Evolutionary conservation across 92 coral and sea anemone species (phyloP), one percentile per base, ranked within the genome.

Genomic region (Metridium senile): DNA sequence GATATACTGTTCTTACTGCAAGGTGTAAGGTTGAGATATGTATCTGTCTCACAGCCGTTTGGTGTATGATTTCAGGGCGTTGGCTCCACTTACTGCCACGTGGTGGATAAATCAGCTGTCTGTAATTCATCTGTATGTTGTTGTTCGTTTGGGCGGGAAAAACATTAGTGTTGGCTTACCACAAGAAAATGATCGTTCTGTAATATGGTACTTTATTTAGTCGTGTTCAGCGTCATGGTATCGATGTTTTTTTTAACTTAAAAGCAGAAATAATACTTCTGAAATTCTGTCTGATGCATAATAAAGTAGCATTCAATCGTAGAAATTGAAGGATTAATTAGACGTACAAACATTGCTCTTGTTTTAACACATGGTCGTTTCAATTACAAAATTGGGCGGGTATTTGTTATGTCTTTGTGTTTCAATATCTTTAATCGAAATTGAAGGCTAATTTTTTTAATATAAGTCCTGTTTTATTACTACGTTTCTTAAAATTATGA

Each of bases 81-180:
- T 54, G 59, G 59, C 25, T 54, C 59, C 20, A 45, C 9, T 45
- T 45, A 45, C 51, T 7, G n/a, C 7, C 51, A 54, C 59, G 59
- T 54, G 59, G 59, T 54, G 4, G 49, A 16, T 54, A 19, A 2
- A 13, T 2, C 59, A 54, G 59, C 59, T 54, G 59, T 54, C 59
- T 54, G 59, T 54, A 13, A 39, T 13, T 39, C 49, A 39, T 39
- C 49, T 39, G 49, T 13, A n/a, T n/a, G n/a, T n/a, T n/a, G n/a
- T n/a, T 45, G 16, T 45, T 16, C 3, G 20, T 54, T 54, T 54
- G 59, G 59, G 59, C 59, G 59, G 59, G 59, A 54, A 54, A 54
- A 9, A 4, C 23, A 19, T 54, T 21, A 54, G 59, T 54, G 59
- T 54, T 54, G 25, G 59, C 4, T 54, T 54, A 54, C 59, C 3